Evolutionary conservation across 2,888 invertebrate species (phyloP), one percentile per base, ranked within the genome.

Genomic region (Idaea biselata): DNA sequence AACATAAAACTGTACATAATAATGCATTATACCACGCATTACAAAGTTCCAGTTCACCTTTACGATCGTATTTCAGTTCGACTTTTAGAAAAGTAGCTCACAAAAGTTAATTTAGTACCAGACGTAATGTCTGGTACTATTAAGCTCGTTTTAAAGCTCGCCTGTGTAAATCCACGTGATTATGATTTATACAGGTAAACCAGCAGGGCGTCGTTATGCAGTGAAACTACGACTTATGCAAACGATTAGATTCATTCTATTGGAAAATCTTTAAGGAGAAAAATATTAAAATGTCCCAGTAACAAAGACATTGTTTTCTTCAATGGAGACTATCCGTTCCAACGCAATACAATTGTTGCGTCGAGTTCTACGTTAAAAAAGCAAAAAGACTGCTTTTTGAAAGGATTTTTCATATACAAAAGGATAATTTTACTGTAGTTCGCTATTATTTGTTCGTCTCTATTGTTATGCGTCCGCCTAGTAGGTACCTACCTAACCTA

Each of bases 321-420:
- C 74, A 75, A 78, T 76, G 71, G 73, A 65, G 65, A 69, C 68
- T 75, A 73, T 73, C 71, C 71, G 70, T 64, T 65, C 32, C 74
- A 71, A 72, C 76, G 76, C 74, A 76, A 76, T 74, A 71, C 67
- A 71, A 64, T 68, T 58, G 73, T 75, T 74, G 73, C 68, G 76
- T 73, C 63, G 73, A 62, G 73, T 74, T 63, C 75, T 69, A 80
- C 76, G 75, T 76, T 77, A 79, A 83, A 76, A 79, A 69, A 60
- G 72, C 76, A 18, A 83, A 82, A 79, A 65, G 75, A 71, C 75
- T 71, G 76, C 71, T 73, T 76, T 77, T 80, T 80, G 79, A 83
- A 81, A 84, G 82, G 81, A 80, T 79, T 82, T 83, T 84, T 78
- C 76, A 80, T 79, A 80, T 72, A 87, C 85, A 86, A 87, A 87